A percentile compares a stretch with the other conserved stretches of the same genome.
phyloP scores from a whole-genome alignment of 1,140 invertebrate genomes.

The Pantala flavescens region DNA sequence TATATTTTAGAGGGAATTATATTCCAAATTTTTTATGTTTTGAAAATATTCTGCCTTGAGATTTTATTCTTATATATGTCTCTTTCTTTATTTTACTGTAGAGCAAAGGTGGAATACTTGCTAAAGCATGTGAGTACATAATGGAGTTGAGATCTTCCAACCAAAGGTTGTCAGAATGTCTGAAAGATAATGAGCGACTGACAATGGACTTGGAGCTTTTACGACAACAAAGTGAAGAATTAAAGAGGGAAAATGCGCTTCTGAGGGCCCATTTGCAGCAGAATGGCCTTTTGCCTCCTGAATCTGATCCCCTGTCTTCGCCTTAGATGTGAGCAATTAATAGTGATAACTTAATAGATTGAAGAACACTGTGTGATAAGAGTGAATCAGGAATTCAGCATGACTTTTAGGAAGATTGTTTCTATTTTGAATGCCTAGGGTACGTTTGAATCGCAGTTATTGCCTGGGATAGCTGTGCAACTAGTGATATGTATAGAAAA shows the following conservation, averaged over 20 bases:
- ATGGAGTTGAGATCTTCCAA: slow-evolving; percentile 69
- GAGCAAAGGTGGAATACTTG: slow-evolving; percentile 91
- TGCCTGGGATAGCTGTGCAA: not conserved
- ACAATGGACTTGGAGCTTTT: slow-evolving; percentile 44
- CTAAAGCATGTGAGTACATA: slow-evolving; percentile 95
- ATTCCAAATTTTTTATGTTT: no score
- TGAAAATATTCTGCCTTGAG: no score
- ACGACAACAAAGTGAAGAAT: slow-evolving; percentile 45
- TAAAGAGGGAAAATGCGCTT: slow-evolving; percentile 49
- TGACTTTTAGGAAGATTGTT: not conserved
- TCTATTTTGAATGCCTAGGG: not conserved
- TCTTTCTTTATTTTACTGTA: slow-evolving; percentile 35
- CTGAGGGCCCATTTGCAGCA: slow-evolving; percentile 41
- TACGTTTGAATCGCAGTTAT: not conserved
- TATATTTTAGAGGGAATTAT: no score
- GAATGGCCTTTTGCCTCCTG: slow-evolving; percentile 31
- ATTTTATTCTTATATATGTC: not conserved
- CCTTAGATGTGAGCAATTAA: not conserved
- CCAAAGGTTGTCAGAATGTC: slow-evolving; percentile 48
- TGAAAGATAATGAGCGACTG: slow-evolving; percentile 50
- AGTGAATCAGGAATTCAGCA: not conserved
- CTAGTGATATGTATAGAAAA: slow-evolving; percentile 8
- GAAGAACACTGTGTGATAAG: not conserved
- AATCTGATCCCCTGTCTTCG: not conserved
- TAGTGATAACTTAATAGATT: not conserved